phyloP scores from a whole-genome alignment of 2,113 vertebrate species.

The Mohoua ochrocephala region DNA sequence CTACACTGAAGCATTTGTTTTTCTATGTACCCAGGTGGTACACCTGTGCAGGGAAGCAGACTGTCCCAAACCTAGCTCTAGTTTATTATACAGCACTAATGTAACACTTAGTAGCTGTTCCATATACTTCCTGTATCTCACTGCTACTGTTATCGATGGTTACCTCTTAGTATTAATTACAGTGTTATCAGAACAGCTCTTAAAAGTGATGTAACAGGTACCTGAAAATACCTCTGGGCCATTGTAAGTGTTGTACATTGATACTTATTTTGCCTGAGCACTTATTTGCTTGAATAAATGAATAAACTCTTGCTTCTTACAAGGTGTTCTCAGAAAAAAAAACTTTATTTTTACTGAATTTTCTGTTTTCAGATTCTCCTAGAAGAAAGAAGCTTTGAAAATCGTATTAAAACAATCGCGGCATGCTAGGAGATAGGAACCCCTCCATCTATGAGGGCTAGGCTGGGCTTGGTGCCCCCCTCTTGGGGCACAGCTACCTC shows the following conservation, averaged over 20 bases:
- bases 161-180: background rate
- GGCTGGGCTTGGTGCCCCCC: background rate
- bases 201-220: background rate
- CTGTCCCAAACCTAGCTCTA: background rate
- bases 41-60: background rate
- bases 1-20: background rate
- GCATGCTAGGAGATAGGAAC: background rate
- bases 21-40: background rate
- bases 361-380: background rate
- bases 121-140: background rate
- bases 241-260: background rate
- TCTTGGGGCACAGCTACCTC: background rate
- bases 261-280: background rate
- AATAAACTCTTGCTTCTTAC: background rate
- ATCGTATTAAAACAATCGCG: background rate
- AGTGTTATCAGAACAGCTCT: background rate
- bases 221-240: background rate
- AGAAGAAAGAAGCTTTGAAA: background rate
- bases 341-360: background rate
- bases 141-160: background rate
- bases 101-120: background rate
- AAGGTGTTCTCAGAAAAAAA: background rate
- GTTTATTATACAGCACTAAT: background rate
- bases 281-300: background rate
- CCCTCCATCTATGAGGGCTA: rapidly evolving